A percentile compares a stretch with the other conserved stretches of the same genome.
phyloP scores from a whole-genome alignment of 2,888 invertebrate genomes.

The Globia sparganii region DNA sequence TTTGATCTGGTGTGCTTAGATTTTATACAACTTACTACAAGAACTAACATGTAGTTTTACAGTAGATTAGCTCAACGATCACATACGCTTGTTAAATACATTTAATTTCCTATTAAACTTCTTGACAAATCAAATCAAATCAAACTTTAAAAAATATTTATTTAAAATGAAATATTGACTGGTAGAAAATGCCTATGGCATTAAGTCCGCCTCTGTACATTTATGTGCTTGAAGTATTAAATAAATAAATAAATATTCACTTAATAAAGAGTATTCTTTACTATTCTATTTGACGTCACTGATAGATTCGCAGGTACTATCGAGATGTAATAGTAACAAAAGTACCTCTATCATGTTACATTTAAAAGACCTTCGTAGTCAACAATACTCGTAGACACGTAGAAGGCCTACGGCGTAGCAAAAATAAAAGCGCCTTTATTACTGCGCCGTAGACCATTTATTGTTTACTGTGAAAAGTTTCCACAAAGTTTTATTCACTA shows the following conservation, averaged over 20 bases:
- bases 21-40: background rate
- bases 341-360: slow-evolving; percentile 1
- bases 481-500: slow-evolving; percentile 35
- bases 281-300: background rate
- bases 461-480: slow-evolving; percentile 47
- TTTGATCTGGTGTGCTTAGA: background rate
- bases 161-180: background rate
- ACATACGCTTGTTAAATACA: background rate
- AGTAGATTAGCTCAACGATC: background rate
- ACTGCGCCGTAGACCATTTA: slow-evolving; percentile 40
- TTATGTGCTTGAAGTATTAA: too few species aligned
- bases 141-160: background rate
- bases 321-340: slow-evolving; percentile 2
- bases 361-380: slow-evolving; percentile 22
- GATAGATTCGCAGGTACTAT: background rate
- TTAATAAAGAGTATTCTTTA: background rate
- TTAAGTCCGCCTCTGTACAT: too few species aligned
- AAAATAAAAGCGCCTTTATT: slow-evolving; percentile 23
- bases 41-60: background rate
- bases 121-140: background rate
- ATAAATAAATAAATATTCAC: too few species aligned
- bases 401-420: slow-evolving; percentile 35
- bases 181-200: too few species aligned
- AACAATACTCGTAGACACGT: slow-evolving; percentile 19
- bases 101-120: background rate